phyloP scores from a whole-genome alignment of 2,113 vertebrate genomes.

The Myanophis thanlyinensis region DNA sequence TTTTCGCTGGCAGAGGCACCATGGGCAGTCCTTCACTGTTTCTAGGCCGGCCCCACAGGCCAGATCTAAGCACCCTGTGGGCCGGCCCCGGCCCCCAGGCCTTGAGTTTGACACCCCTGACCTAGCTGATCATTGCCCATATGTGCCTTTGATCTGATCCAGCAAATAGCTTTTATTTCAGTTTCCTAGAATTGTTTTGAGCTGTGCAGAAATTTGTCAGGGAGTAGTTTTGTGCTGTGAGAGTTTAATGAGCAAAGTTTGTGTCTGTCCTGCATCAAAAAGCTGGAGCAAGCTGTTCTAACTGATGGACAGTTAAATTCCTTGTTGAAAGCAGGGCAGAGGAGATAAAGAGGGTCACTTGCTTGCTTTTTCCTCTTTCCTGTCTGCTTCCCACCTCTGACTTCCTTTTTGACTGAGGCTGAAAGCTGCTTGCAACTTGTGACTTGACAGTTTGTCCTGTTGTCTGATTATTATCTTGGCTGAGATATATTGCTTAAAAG shows the following conservation, averaged over 20 bases:
- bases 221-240: neutral
- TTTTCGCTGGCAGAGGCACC: too few relatives aligned
- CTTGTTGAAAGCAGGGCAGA: neutral
- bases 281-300: neutral
- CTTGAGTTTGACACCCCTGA: too few relatives aligned
- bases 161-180: neutral
- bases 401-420: neutral
- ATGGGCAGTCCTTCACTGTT: too few relatives aligned
- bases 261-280: neutral
- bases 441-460: neutral
- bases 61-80: too few relatives aligned
- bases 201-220: neutral
- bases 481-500: neutral
- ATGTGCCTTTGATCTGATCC: neutral
- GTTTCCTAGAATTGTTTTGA: neutral
- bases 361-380: neutral
- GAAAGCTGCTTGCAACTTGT: neutral
- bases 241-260: neutral
- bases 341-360: neutral
- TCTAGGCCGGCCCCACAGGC: too few relatives aligned
- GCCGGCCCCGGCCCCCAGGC: too few relatives aligned
- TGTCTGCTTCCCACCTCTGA: neutral
- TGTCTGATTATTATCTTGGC: neutral
- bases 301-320: neutral
- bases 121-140: too few relatives aligned